Base-by-base conservation (phyloP, 2,797 vertebrate species). In the Zalophus californianus region DNA sequence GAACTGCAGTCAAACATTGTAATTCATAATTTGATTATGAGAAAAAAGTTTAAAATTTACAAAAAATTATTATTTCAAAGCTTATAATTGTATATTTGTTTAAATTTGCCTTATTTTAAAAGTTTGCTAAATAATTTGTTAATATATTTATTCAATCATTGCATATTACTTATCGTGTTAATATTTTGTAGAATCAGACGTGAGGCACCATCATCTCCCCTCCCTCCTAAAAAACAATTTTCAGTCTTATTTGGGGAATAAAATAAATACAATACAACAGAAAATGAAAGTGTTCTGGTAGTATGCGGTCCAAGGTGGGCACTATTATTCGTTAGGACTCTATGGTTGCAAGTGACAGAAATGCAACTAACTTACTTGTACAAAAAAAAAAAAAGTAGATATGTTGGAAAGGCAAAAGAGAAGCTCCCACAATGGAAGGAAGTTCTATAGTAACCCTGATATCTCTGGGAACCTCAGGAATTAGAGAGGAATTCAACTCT, bases 51-150 rank as follows among this genome's bases (percentile, higher is more conserved):
- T 38, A 78, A 91, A 60, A 56, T 29, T 86, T 44, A 91, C 52
- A 75, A n/a, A 83, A 86, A 18, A n/a, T 15, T 10, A 38, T 60
- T 54, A 64, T 75, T 72, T 82, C 20, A 58, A 91, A 95, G 27
- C 90, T 77, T 18, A 35, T 52, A 82, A 58, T 41, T 77, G 0
- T 15, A 12, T 41, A 15, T 66, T 54, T 80, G 0, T 44, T 83
- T 87, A 79, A 82, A 41, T 50, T 84, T 85, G 5, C 52, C 79
- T 90, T 94, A 79, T 70, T 86, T 86, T 78, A 8, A 80, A 90
- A 90, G 7, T 2, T 84, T 78, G 3, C 18, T 86, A 92, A 86
- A 1, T 32, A 23, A 73, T 72, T 6, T 48, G 10, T 94, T 92
- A 52, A 90, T 1, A 27, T 66, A 58, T 72, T 84, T 77, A 64